Percentiles rank a stretch among this genome's conserved stretches.
These are phyloP conservation scores for Phoxinus phoxinus DNA, from an alignment of 2,113 vertebrate genomes.

Conservation along the genomic window DNA sequence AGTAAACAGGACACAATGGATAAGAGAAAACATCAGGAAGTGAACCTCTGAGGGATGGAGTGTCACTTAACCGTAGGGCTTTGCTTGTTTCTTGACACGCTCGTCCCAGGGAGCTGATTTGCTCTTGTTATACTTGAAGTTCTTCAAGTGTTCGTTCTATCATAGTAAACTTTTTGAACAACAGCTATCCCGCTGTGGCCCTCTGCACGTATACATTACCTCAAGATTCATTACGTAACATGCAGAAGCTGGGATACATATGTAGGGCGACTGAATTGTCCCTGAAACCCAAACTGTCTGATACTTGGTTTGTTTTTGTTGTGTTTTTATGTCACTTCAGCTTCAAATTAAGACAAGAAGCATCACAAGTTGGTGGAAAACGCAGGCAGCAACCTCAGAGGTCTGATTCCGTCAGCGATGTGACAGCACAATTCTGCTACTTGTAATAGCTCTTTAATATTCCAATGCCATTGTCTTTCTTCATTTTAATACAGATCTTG, in stretches of 20 bases:
- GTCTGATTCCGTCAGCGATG: not conserved
- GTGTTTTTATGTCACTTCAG: constrained; percentile 7
- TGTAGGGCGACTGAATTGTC: constrained; percentile 14
- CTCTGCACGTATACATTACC: not conserved
- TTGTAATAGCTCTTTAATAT: constrained; percentile 9
- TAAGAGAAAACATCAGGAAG: constrained; percentile 24
- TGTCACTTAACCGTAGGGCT: not conserved
- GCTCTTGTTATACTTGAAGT: constrained; percentile 26
- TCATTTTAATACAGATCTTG: constrained; percentile 19
- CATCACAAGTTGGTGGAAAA: not conserved
- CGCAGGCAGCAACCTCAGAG: not conserved
- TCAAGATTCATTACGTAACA: not conserved
- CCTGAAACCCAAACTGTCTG: not conserved
- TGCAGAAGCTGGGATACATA: not conserved
- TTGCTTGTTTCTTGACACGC: not conserved
- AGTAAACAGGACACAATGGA: not conserved
- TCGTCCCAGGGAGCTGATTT: constrained; percentile 2
- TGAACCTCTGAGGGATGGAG: not conserved
- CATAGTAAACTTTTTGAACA: constrained; percentile 5
- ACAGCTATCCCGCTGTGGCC: not conserved
- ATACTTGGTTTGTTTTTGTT: not conserved
- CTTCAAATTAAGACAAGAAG: not conserved
- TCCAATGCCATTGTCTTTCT: not conserved
- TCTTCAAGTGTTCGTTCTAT: not conserved
- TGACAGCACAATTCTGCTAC: not conserved